phyloP scores from a whole-genome alignment of 2,113 vertebrate genomes.

The Herpetotheres cachinnans region DNA sequence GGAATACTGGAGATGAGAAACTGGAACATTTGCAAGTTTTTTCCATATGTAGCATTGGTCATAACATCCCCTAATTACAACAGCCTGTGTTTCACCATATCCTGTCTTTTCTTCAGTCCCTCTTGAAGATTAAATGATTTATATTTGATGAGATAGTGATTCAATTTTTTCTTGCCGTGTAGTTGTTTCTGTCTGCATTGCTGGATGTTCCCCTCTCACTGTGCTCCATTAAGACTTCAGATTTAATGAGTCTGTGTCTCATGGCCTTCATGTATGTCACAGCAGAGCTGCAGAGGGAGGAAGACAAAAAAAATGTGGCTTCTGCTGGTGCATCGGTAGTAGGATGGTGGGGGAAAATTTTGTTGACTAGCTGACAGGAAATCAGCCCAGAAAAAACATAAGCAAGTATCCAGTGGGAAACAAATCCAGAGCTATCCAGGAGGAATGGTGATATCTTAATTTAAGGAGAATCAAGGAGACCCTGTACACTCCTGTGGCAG shows the following conservation, averaged over 20 bases:
- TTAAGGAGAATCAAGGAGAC: background rate
- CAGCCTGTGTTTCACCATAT: background rate
- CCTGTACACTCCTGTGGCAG: background rate
- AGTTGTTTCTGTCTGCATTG: background rate
- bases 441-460: background rate
- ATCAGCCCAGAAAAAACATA: background rate
- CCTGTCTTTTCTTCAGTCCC: background rate
- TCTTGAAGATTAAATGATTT: background rate
- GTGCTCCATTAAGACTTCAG: background rate
- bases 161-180: background rate
- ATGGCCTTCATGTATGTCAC: background rate
- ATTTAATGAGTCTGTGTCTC: background rate
- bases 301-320: background rate
- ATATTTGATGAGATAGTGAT: background rate
- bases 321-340: background rate
- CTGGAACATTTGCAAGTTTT: background rate
- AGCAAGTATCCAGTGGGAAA: background rate
- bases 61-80: background rate
- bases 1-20: background rate
- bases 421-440: background rate
- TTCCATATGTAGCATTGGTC: background rate
- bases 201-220: background rate
- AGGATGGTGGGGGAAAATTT: background rate
- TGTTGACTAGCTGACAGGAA: background rate
- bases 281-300: background rate